Evolutionary conservation across 2,888 invertebrate genomes (phyloP).

Genomic region (Willowsia nigromaculata): DNA sequence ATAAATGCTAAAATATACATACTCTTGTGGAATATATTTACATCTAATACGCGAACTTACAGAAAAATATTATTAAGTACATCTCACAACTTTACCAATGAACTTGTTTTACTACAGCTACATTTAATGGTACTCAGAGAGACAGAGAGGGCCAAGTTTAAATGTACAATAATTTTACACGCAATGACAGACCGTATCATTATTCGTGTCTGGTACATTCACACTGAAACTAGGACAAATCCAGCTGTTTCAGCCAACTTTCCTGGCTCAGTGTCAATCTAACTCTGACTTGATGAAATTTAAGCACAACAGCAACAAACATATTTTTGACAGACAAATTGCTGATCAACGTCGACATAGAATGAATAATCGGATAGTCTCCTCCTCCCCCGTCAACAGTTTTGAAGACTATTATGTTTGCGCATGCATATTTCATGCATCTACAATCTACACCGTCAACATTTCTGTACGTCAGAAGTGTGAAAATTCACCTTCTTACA

Average conservation of each 20-base stretch:
- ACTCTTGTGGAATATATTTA: background rate
- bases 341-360: background rate
- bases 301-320: background rate
- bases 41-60: background rate
- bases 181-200: background rate
- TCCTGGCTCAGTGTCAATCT: conserved; percentile 50
- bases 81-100: background rate
- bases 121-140: background rate
- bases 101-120: background rate
- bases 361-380: background rate
- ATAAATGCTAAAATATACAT: background rate
- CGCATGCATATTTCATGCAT: background rate
- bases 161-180: background rate
- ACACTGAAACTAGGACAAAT: conserved; percentile 5
- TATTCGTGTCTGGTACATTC: background rate
- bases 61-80: background rate
- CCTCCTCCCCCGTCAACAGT: background rate
- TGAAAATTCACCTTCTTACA: background rate
- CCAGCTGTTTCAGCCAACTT: conserved; percentile 35
- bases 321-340: conserved; percentile 36
- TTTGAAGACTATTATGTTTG: background rate
- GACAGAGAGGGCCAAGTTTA: conserved; percentile 31
- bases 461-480: background rate
- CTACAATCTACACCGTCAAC: too few species aligned
- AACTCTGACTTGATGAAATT: background rate